Evolutionary conservation across 1,140 invertebrate species (phyloP), one percentile per base, ranked within the genome.

Genomic region (Ganaspis sp.): DNA sequence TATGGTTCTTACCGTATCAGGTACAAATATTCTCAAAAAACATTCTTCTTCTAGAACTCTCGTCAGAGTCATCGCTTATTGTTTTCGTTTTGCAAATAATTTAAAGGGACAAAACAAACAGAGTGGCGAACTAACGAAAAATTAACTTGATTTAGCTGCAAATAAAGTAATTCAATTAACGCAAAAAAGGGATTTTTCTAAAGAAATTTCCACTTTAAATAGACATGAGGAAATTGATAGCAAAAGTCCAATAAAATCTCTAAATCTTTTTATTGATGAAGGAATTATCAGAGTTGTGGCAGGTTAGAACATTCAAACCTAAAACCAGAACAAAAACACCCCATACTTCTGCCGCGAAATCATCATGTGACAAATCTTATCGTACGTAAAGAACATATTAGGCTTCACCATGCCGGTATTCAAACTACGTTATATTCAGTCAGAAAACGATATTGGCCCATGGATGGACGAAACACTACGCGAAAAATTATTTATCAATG

Each of bases 1-100:
- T 6, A 45, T 49, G 19, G 23, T 19, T 12, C 4, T 49, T 6
- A 5, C 12, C 11, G 40, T 74, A 9, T 71, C 19, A 26, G 53
- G 17, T 69, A 54, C 76, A 54, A 8, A 53, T 54, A 72, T 26
- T 8, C 71, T 53, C 70, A 53, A 64, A 73, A 49, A 69, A 21
- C 9, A 26, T 29, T 34, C 21, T 8, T 42, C 40, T 42, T 42
- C 15, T 11, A 42, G 40, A 42, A 42, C 40, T 42, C 40, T 42
- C 40, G 40, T 42, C 8, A 42, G 40, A 42, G 40, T 42, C 15
- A 9, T 42, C 9, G 40, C 40, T 42, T 42, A 42, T 42, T 42
- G 40, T 11, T 11, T 42, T 42, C 40, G 40, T 9, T 42, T 42
- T 42, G 40, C 40, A 42, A 4, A 42, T 9, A 42, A 42, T 42